Evolutionary conservation across 2,113 vertebrate genomes (phyloP).

Genomic region (Hippocampus abdominalis): DNA sequence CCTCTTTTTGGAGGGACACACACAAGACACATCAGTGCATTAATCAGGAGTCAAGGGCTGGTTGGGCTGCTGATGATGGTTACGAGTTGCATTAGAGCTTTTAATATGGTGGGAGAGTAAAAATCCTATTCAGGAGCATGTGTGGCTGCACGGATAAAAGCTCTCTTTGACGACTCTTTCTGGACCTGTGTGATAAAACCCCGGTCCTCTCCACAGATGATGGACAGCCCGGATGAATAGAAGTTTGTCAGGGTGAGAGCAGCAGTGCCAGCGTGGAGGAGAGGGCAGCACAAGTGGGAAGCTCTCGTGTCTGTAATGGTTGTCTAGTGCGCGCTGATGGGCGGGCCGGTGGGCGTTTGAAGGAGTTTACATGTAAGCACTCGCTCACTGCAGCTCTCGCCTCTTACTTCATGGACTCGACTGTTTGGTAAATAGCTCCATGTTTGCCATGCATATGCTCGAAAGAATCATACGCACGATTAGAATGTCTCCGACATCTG

Average conservation of each 20-base stretch:
- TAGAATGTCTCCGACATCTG: neutral
- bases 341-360: constrained; percentile 52
- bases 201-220: constrained; percentile 19
- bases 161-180: constrained; percentile 14
- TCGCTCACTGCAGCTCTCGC: constrained; percentile 25
- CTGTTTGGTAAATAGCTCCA: constrained; percentile 13
- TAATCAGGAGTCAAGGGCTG: no score
- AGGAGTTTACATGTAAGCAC: constrained; percentile 55
- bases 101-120: constrained; percentile 39
- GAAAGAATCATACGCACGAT: neutral
- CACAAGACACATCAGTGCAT: no score
- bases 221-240: constrained; percentile 42
- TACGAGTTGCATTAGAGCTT: constrained; percentile 18
- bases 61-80: neutral
- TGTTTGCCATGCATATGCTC: constrained; percentile 1
- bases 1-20: no score
- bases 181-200: constrained; percentile 31
- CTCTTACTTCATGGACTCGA: constrained; percentile 35
- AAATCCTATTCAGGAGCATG: constrained; percentile 8
- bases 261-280: constrained; percentile 27
- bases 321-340: constrained; percentile 45
- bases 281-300: constrained; percentile 44
- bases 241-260: constrained; percentile 31
- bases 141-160: constrained; percentile 17
- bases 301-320: constrained; percentile 52